phyloP scores from a whole-genome alignment of 2,797 vertebrate genomes.

The Gymnocypris eckloni region DNA sequence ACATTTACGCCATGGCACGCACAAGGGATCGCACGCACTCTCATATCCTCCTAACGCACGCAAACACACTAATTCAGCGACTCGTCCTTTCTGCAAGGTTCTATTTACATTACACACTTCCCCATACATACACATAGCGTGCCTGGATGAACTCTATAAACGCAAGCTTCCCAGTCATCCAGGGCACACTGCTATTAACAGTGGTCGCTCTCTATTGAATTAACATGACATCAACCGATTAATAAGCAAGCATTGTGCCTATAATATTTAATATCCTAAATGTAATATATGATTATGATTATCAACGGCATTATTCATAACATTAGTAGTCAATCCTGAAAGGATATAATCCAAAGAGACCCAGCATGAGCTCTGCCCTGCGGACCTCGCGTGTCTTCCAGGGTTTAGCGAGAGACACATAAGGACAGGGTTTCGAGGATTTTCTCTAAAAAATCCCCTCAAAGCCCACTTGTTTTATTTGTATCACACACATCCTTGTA shows the following conservation, averaged over 20 bases:
- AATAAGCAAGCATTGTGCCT: not conserved
- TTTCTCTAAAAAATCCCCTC: slow-evolving; percentile 53
- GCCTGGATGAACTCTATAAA: slow-evolving; percentile 75
- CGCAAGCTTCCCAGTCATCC: slow-evolving; percentile 70
- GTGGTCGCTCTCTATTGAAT: slow-evolving; percentile 63
- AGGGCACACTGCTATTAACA: slow-evolving; percentile 71
- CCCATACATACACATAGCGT: slow-evolving; percentile 78
- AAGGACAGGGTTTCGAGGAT: slow-evolving; percentile 66
- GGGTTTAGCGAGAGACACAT: slow-evolving; percentile 33
- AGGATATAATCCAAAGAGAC: not conserved
- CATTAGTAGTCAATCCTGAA: not conserved
- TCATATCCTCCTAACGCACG: slow-evolving; percentile 63
- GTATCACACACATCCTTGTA: slow-evolving; percentile 62
- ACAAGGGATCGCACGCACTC: slow-evolving; percentile 63
- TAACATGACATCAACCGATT: not conserved
- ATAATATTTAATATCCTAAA: not conserved
- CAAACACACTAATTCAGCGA: slow-evolving; percentile 8
- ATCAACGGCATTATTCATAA: not conserved
- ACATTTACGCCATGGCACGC: slow-evolving; percentile 39
- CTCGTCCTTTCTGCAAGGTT: slow-evolving; percentile 17
- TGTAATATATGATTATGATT: not conserved
- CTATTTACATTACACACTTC: slow-evolving; percentile 57
- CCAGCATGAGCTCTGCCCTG: not conserved
- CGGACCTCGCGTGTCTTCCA: slow-evolving; percentile 15
- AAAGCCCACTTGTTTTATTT: slow-evolving; percentile 41